A percentile compares a stretch with the other conserved stretches of the same genome.
phyloP scores from a whole-genome alignment of 2,888 invertebrate species.

The Drosophila ezoana region DNA sequence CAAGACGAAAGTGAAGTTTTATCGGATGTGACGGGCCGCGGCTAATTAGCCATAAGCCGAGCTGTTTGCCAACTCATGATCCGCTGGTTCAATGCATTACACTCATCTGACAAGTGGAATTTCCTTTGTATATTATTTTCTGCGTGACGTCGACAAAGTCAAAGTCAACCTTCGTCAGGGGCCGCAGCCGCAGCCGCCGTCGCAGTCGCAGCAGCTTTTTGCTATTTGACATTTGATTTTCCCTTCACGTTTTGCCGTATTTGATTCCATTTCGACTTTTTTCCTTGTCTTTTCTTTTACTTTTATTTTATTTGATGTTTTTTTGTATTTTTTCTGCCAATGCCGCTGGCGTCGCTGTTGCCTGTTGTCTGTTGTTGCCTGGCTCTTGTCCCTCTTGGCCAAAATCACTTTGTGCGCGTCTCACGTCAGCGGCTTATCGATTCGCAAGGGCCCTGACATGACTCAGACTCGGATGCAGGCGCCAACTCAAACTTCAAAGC shows the following conservation, averaged over 20 bases:
- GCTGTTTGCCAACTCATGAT: conserved; percentile 59
- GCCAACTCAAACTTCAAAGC: conserved; percentile 20
- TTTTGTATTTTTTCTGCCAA: conserved; percentile 15
- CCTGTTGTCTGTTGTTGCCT: conserved; percentile 15
- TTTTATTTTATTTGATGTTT: conserved; percentile 16
- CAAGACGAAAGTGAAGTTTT: conserved; percentile 18
- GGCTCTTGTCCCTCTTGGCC: conserved; percentile 18
- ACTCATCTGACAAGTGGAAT: conserved; percentile 67
- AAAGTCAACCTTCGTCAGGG: conserved; percentile 74
- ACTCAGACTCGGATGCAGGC: conserved; percentile 60
- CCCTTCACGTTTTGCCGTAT: conserved; percentile 34
- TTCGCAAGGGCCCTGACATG: conserved; percentile 63
- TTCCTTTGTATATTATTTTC: conserved; percentile 60
- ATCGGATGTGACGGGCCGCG: conserved; percentile 33
- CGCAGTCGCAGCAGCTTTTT: conserved; percentile 36
- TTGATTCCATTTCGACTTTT: conserved; percentile 12
- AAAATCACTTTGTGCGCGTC: conserved; percentile 41
- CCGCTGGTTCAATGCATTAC: conserved; percentile 74
- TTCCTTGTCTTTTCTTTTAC: conserved; percentile 20
- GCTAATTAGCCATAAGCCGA: conserved; percentile 42
- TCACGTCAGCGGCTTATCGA: conserved; percentile 72
- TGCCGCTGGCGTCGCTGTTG: conserved; percentile 25
- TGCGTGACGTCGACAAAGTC: conserved; percentile 62
- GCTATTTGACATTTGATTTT: conserved; percentile 79
- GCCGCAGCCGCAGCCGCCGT: conserved; percentile 14